phyloP scores from a whole-genome alignment of 2,888 invertebrate species.

The Sminthurinus aureus region DNA sequence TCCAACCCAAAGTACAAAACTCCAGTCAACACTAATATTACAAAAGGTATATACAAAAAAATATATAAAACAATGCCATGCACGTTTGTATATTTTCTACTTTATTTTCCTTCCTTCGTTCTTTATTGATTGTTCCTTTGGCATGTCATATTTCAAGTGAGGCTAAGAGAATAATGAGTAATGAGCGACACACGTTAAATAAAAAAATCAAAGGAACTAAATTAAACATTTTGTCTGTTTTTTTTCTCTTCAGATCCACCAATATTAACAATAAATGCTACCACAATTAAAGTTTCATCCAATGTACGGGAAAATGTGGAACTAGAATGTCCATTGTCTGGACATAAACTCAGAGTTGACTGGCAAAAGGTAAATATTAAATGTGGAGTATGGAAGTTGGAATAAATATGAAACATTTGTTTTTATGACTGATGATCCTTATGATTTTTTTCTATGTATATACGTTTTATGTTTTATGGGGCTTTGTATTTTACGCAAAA shows the following conservation, averaged over 20 bases:
- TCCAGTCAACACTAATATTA: background rate
- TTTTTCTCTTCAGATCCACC: slow-evolving; percentile 38
- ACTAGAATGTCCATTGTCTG: slow-evolving; percentile 48
- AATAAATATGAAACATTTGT: background rate
- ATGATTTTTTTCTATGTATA: background rate
- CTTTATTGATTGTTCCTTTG: too few relatives aligned
- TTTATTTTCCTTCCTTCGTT: too few relatives aligned
- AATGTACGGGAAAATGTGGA: slow-evolving; percentile 51
- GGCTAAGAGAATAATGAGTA: too few relatives aligned
- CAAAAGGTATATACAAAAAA: slow-evolving; percentile 10
- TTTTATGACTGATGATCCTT: background rate
- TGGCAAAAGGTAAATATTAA: slow-evolving; percentile 55
- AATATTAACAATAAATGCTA: slow-evolving; percentile 19
- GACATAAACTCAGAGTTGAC: slow-evolving; percentile 44
- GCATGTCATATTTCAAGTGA: too few relatives aligned
- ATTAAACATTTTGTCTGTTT: too few relatives aligned
- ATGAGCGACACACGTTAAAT: background rate
- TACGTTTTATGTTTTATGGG: too few relatives aligned
- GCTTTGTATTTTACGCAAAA: too few relatives aligned
- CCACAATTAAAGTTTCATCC: slow-evolving; percentile 20
- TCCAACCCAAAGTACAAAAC: slow-evolving; percentile 7
- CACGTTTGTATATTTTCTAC: too few relatives aligned
- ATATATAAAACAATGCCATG: background rate
- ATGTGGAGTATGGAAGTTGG: background rate
- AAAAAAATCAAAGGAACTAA: background rate